Percentiles rank a stretch among this genome's conserved stretches.
Evolutionary conservation across 2,797 vertebrate genomes (phyloP).

Genomic region (Paedocypris micromegethes): DNA sequence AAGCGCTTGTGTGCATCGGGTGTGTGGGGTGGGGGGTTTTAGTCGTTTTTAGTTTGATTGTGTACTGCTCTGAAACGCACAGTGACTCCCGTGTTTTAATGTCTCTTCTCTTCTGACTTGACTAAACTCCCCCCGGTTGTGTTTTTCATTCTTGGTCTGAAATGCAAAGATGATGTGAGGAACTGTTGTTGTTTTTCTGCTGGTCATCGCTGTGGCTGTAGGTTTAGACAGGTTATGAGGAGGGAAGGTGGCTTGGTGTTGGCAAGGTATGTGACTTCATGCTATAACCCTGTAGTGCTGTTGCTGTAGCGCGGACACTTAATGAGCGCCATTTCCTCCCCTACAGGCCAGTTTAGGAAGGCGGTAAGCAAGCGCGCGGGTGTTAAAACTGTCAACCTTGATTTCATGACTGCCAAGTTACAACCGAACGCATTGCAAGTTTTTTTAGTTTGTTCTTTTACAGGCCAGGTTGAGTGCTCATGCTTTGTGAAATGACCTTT

Average conservation of each 20-base stretch:
- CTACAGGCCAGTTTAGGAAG: conserved; percentile 76
- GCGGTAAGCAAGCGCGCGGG: conserved; percentile 68
- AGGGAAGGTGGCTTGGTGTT: conserved; percentile 48
- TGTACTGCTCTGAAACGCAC: too few species aligned
- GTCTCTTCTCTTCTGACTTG: conserved; percentile 61
- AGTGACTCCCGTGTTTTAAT: not conserved
- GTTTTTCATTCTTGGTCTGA: conserved; percentile 21
- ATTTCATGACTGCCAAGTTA: conserved; percentile 54
- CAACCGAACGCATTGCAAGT: conserved; percentile 58
- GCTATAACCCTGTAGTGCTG: conserved; percentile 61
- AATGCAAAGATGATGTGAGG: too few species aligned
- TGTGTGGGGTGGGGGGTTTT: conserved; percentile 23
- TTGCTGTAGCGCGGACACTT: conserved; percentile 65
- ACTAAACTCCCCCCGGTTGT: conserved; percentile 53
- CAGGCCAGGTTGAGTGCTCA: conserved; percentile 69
- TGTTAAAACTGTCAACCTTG: conserved; percentile 45
- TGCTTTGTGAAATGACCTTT: conserved; percentile 62
- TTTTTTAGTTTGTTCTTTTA: conserved; percentile 58
- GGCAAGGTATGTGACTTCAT: conserved; percentile 44
- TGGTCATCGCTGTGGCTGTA: conserved; percentile 53
- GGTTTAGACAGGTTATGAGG: conserved; percentile 57
- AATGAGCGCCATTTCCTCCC: conserved; percentile 74
- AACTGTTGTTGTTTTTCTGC: conserved; percentile 31
- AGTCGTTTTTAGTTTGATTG: too few species aligned
- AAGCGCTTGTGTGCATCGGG: conserved; percentile 44